phyloP scores from a whole-genome alignment of 2,888 invertebrate genomes.

The Acanthopleura granulata region DNA sequence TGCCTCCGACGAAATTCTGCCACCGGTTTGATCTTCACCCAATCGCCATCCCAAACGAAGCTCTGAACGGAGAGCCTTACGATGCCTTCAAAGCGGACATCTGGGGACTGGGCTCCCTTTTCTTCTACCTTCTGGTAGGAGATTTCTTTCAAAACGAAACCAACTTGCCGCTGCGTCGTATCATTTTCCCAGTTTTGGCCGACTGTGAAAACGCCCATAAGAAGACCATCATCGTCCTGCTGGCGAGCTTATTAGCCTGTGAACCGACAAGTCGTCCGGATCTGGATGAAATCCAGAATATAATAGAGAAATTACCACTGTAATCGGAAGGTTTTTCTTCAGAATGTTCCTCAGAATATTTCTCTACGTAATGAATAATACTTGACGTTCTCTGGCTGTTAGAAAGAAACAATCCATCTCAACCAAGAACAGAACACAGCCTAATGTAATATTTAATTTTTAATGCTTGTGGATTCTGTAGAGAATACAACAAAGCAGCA shows the following conservation, averaged over 20 bases:
- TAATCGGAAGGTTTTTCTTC: too few species aligned
- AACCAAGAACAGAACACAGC: too few species aligned
- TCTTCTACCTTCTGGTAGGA: neutral
- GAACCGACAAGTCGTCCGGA: neutral
- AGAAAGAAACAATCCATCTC: too few species aligned
- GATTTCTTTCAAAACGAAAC: neutral
- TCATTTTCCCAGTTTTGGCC: neutral
- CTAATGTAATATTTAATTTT: too few species aligned
- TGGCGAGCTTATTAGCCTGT: neutral
- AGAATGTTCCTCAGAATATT: too few species aligned
- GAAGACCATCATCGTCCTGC: neutral
- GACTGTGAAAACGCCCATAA: neutral
- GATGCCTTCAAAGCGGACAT: conserved; percentile 2
- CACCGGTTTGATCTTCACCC: neutral
- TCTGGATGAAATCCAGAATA: neutral
- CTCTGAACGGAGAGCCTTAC: neutral
- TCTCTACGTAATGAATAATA: too few species aligned
- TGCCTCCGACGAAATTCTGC: neutral
- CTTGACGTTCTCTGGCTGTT: too few species aligned
- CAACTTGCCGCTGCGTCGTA: neutral
- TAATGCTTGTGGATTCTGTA: too few species aligned
- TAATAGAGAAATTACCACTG: neutral
- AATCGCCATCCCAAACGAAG: neutral
- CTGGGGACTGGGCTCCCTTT: conserved; percentile 1
- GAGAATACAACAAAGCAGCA: too few species aligned